Percentiles rank a stretch among this genome's conserved stretches.
Evolutionary conservation across 2,888 invertebrate species (phyloP).

Genomic region (Halictus quadricinctus): DNA sequence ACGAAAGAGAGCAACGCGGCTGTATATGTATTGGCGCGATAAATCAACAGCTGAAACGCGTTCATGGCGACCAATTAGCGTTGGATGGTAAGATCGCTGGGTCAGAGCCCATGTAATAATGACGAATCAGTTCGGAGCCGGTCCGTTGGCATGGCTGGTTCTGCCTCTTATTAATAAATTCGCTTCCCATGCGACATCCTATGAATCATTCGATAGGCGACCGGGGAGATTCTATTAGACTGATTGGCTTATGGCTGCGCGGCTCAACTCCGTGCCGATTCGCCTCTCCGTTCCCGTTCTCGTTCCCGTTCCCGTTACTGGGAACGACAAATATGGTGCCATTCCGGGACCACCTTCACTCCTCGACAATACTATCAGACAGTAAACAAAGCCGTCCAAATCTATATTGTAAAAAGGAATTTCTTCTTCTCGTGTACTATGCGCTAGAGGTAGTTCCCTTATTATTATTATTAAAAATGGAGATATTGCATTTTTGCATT

Average conservation of each 20-base stretch:
- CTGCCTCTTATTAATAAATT: slow-evolving; percentile 73
- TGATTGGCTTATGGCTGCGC: slow-evolving; percentile 70
- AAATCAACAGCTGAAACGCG: slow-evolving; percentile 60
- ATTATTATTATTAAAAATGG: no score
- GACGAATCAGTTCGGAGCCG: slow-evolving; percentile 68
- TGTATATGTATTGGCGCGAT: slow-evolving; percentile 56
- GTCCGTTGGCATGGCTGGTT: slow-evolving; percentile 56
- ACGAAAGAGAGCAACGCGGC: slow-evolving; percentile 18
- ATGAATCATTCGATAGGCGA: slow-evolving; percentile 74
- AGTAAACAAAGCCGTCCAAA: no score
- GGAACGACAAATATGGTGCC: neutral
- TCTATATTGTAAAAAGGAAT: no score
- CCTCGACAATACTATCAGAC: no score
- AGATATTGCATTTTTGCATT: no score
- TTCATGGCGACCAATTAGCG: slow-evolving; percentile 66
- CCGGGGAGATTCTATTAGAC: slow-evolving; percentile 75
- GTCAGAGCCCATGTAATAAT: slow-evolving; percentile 69
- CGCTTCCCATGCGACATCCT: slow-evolving; percentile 73
- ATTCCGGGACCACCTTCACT: neutral
- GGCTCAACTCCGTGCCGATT: slow-evolving; percentile 62
- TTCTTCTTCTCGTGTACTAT: no score
- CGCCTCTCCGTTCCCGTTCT: slow-evolving; percentile 58
- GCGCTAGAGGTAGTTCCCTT: no score
- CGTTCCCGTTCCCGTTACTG: neutral
- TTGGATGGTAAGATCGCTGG: slow-evolving; percentile 61